Evolutionary conservation across 2,797 vertebrate genomes (phyloP).

Genomic region (Anolis apletophallus): DNA sequence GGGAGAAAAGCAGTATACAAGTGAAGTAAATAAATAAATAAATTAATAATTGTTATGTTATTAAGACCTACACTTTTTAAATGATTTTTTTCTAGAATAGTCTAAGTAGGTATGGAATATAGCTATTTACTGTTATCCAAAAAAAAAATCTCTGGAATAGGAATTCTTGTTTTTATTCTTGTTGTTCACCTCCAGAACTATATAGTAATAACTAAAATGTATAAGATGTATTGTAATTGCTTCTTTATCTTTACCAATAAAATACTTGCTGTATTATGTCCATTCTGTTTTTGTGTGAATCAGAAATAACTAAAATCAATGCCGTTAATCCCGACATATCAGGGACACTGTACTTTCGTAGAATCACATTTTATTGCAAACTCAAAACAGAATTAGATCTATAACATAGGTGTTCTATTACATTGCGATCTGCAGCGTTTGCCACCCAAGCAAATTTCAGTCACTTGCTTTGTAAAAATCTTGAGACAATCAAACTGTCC

Average conservation of each 20-base stretch:
- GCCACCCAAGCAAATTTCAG: no score
- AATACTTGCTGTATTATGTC: background rate
- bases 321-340: background rate
- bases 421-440: no score
- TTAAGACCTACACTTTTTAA: background rate
- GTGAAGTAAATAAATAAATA: no score
- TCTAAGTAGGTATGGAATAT: background rate
- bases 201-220: background rate
- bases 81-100: background rate
- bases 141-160: background rate
- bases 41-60: background rate
- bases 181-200: background rate
- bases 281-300: conserved; percentile 46
- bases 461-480: no score
- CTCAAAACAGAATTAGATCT: no score
- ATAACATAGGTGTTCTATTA: no score
- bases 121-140: background rate
- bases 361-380: no score
- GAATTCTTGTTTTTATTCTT: background rate
- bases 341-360: no score
- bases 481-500: no score
- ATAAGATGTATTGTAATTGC: background rate
- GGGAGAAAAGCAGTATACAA: no score
- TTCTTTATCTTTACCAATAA: background rate
- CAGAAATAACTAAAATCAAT: conserved; percentile 50